Conservation (phyloP, 2,113 vertebrate genomes). For the Silurus asotus region DNA sequence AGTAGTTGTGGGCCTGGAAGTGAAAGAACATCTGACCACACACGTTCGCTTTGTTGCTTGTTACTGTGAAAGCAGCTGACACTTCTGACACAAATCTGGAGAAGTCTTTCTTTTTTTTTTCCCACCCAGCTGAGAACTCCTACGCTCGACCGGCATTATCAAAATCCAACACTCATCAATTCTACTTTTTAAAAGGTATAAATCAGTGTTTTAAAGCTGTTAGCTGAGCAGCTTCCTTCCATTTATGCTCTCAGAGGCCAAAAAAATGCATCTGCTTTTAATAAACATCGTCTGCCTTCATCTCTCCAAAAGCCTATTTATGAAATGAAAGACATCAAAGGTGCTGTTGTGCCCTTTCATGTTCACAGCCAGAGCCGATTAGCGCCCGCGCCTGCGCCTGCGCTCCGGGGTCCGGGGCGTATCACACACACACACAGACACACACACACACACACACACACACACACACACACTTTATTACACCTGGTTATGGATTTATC, state of each 20-base stretch:
- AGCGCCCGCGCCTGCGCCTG: slow-evolving; percentile 25
- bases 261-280: slow-evolving; percentile 38
- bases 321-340: slow-evolving; percentile 61
- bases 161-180: slow-evolving; percentile 17
- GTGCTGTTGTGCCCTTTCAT: slow-evolving; percentile 51
- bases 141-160: not conserved
- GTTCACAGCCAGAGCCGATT: slow-evolving; percentile 48
- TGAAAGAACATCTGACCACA: too few species aligned
- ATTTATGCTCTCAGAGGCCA: slow-evolving; percentile 29
- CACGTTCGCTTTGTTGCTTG: not conserved
- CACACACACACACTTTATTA: not conserved
- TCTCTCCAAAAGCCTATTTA: slow-evolving; percentile 46
- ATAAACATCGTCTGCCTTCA: slow-evolving; percentile 34
- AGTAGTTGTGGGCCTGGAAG: too few species aligned
- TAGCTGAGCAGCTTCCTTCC: slow-evolving; percentile 19
- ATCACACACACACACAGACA: not conserved
- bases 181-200: slow-evolving; percentile 12
- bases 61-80: not conserved
- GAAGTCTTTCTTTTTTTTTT: not conserved
- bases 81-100: not conserved
- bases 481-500: slow-evolving; percentile 10
- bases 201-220: slow-evolving; percentile 44
- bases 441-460: not conserved
- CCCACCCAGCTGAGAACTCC: not conserved
- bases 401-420: not conserved